A percentile compares a stretch with the other conserved stretches of the same genome.
phyloP scores from a whole-genome alignment of 2,113 vertebrate genomes.

The Microcebus griseorufus region DNA sequence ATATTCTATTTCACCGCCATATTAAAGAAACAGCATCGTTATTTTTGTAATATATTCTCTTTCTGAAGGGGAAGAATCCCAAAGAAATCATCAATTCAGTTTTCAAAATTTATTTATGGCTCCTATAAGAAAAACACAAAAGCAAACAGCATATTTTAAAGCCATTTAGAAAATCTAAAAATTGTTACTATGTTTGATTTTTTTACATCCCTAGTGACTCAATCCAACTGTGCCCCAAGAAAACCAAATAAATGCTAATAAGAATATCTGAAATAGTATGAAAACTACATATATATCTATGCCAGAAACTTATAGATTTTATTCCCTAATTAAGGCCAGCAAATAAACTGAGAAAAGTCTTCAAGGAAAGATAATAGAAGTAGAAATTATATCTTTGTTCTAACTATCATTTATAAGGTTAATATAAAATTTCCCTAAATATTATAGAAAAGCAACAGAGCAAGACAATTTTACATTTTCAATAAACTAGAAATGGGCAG shows the following conservation, averaged over 20 bases:
- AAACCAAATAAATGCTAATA: background rate
- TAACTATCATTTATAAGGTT: constrained; percentile 52
- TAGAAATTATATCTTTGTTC: background rate
- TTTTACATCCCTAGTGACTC: background rate
- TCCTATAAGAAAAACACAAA: background rate
- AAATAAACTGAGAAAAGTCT: constrained; percentile 8
- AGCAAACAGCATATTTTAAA: constrained; percentile 7
- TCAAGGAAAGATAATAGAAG: background rate
- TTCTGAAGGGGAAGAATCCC: background rate
- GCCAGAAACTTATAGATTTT: constrained; percentile 3
- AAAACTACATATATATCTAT: background rate
- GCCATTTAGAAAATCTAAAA: background rate
- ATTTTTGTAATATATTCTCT: background rate
- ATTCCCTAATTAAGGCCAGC: background rate
- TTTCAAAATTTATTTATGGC: constrained; percentile 47
- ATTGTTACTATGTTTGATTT: background rate
- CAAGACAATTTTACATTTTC: background rate
- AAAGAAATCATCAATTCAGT: background rate
- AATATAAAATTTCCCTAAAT: constrained; percentile 8
- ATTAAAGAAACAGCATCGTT: background rate
- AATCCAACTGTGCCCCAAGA: background rate
- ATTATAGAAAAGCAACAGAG: background rate
- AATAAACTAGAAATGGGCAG: background rate
- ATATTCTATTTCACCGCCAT: background rate
- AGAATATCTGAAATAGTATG: background rate